Evolutionary conservation across 2,797 vertebrate species (phyloP).

Genomic region (Enteromius argenteus): DNA sequence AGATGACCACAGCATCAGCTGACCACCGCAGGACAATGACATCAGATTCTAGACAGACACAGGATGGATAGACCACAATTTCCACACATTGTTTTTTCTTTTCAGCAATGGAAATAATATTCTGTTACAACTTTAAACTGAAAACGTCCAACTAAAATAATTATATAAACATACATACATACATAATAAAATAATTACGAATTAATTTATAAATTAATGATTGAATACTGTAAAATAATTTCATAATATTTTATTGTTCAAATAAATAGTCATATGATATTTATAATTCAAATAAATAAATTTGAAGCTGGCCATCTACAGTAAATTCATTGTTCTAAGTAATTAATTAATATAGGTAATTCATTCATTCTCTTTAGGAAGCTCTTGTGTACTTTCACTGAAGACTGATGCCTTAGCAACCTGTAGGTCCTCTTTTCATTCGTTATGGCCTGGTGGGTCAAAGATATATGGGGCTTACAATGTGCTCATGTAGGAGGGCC

Average conservation of each 20-base stretch:
- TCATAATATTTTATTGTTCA: background rate
- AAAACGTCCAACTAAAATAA: background rate
- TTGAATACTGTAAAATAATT: background rate
- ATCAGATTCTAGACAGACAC: conserved; percentile 34
- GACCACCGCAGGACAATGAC: conserved; percentile 38
- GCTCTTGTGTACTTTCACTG: background rate
- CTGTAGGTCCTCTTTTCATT: background rate
- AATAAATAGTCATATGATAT: background rate
- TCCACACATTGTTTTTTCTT: background rate
- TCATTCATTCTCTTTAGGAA: background rate
- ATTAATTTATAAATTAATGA: background rate
- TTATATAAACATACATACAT: background rate
- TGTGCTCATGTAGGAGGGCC: conserved; percentile 13
- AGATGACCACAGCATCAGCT: background rate
- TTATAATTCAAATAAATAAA: background rate
- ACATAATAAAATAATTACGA: background rate
- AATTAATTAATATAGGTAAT: too few species aligned
- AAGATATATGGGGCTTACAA: conserved; percentile 55
- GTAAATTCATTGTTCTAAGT: background rate
- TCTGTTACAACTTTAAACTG: background rate
- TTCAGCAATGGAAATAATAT: background rate
- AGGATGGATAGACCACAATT: background rate
- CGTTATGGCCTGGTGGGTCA: conserved; percentile 46
- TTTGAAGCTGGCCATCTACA: background rate
- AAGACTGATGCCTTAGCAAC: conserved; percentile 29